These are phyloP conservation scores for Stegodyphus mimosarum DNA, from an alignment of 1,140 invertebrate genomes.

Conservation along the genomic window DNA sequence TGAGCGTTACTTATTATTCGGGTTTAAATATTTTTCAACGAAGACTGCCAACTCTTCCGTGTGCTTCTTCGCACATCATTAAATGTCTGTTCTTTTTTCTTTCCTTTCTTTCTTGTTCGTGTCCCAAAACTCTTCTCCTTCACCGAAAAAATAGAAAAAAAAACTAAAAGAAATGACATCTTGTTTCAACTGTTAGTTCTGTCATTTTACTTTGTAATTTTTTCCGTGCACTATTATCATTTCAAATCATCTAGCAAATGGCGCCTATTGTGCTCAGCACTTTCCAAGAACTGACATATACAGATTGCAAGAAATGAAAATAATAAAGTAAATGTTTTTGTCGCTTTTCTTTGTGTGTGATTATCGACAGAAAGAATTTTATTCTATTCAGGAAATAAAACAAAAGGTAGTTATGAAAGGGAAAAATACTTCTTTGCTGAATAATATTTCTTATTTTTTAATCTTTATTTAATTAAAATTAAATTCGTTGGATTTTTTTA, in stretches of 20 bases:
- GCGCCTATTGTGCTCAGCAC: neutral
- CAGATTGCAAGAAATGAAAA: neutral
- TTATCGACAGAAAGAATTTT: too few species aligned
- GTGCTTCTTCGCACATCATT: slow-evolving; percentile 16
- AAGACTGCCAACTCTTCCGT: neutral
- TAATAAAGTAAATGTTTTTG: too few species aligned
- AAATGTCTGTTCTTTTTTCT: slow-evolving; percentile 3
- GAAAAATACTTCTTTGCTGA: too few species aligned
- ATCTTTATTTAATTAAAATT: too few species aligned
- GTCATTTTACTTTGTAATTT: neutral
- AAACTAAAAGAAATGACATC: slow-evolving; percentile 42
- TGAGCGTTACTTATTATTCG: slow-evolving; percentile 45
- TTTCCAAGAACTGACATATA: neutral
- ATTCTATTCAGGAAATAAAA: too few species aligned
- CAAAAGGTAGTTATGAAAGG: too few species aligned
- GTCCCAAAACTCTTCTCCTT: neutral
- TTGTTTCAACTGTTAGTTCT: slow-evolving; percentile 1
- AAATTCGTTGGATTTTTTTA: too few species aligned
- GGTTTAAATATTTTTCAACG: slow-evolving; percentile 24
- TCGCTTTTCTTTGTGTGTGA: too few species aligned
- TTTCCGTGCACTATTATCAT: slow-evolving; percentile 3
- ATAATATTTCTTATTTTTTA: too few species aligned
- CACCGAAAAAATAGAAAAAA: neutral
- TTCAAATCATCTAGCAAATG: slow-evolving; percentile 7
- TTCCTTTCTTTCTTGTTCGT: too few species aligned